These are phyloP conservation scores for Seladonia tumulorum DNA, from an alignment of 2,888 invertebrate species.

Conservation along the genomic window DNA sequence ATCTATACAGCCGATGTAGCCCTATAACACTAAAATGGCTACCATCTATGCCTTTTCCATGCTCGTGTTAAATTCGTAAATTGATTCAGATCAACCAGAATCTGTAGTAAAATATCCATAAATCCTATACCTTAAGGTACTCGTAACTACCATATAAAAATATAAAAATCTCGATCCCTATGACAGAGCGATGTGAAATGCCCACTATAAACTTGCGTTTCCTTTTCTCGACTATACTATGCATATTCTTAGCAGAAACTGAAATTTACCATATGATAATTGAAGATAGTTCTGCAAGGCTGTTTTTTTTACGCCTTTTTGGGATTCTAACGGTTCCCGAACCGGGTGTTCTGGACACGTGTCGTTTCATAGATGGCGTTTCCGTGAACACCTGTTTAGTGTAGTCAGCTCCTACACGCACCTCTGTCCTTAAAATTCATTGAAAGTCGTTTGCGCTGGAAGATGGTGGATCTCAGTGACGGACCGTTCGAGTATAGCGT, in stretches of 20 bases:
- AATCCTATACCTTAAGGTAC: background rate
- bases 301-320: background rate
- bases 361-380: slow-evolving; percentile 60
- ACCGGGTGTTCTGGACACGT: background rate
- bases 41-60: background rate
- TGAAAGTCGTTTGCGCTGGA: background rate
- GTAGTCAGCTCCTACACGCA: slow-evolving; percentile 88
- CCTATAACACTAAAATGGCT: background rate
- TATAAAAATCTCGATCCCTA: background rate
- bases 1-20: too few species aligned
- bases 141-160: background rate
- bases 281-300: background rate
- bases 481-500: slow-evolving; percentile 94
- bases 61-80: background rate
- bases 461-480: slow-evolving; percentile 94
- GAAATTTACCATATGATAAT: background rate
- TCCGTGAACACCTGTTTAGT: slow-evolving; percentile 87
- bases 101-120: background rate
- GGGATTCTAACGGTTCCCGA: background rate
- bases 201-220: too few species aligned
- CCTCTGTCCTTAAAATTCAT: slow-evolving; percentile 88
- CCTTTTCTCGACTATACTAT: background rate
- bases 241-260: background rate
- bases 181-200: background rate
- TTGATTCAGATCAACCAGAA: background rate